phyloP scores from a whole-genome alignment of 2,888 invertebrate species.

The Neoitamus cyanurus region DNA sequence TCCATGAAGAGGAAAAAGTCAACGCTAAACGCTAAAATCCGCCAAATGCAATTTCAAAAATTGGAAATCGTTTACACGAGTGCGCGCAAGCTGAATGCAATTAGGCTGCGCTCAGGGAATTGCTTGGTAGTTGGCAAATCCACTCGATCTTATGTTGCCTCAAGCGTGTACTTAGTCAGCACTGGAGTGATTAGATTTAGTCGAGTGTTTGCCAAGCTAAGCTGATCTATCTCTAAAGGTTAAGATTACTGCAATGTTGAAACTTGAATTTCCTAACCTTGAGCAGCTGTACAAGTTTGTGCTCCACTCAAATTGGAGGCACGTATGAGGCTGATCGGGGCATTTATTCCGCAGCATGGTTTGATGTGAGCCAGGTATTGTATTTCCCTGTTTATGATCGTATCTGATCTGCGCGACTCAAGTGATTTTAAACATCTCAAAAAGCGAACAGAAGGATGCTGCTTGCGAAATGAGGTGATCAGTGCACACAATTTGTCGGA shows the following conservation, averaged over 20 bases:
- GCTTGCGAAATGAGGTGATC: neutral
- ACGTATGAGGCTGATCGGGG: neutral
- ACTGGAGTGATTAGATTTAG: conserved; percentile 12
- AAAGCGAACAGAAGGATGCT: neutral
- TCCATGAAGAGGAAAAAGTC: neutral
- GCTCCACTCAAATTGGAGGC: neutral
- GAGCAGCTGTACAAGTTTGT: conserved; percentile 21
- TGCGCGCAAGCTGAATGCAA: conserved; percentile 19
- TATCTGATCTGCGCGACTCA: neutral
- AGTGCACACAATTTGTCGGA: neutral
- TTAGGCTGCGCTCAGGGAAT: conserved; percentile 5
- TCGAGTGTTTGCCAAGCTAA: conserved; percentile 6
- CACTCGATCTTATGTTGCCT: conserved; percentile 6
- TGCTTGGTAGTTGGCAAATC: neutral
- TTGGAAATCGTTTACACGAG: conserved; percentile 24
- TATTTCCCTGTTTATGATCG: neutral
- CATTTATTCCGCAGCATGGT: neutral
- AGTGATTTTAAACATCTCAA: neutral
- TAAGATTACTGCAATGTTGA: conserved; percentile 29
- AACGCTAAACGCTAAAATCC: conserved; percentile 1
- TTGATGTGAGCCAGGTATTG: neutral
- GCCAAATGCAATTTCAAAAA: conserved; percentile 39
- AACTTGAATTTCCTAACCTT: conserved; percentile 28
- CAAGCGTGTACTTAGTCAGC: conserved; percentile 19
- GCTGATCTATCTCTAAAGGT: conserved; percentile 22